These are phyloP conservation scores for Bathynomus jamesi DNA, from an alignment of 1,140 invertebrate genomes.

Conservation along the genomic window DNA sequence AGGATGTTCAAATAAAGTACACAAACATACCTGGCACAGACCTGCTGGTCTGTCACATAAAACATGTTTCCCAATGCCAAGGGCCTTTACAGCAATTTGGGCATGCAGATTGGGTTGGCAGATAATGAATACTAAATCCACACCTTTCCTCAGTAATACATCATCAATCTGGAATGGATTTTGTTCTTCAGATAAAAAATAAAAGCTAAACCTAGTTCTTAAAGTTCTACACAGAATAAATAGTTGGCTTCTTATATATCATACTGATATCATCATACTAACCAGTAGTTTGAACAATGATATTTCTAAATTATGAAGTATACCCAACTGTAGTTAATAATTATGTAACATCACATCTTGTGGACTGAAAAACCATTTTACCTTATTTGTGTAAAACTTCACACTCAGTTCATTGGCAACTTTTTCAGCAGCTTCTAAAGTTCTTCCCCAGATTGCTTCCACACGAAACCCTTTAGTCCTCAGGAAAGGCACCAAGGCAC, in stretches of 20 bases:
- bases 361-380: slow-evolving; percentile 45
- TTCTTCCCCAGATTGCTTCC: slow-evolving; percentile 85
- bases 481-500: slow-evolving; percentile 81
- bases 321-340: no score
- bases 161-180: slow-evolving; percentile 69
- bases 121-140: slow-evolving; percentile 87
- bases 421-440: slow-evolving; percentile 68
- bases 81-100: slow-evolving; percentile 90
- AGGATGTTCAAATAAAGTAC: no score
- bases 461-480: slow-evolving; percentile 63
- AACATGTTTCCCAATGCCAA: slow-evolving; percentile 96
- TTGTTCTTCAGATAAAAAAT: no score
- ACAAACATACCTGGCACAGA: slow-evolving; percentile 65
- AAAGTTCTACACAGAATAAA: no score
- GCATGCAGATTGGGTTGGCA: slow-evolving; percentile 90
- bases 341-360: not conserved
- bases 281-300: no score
- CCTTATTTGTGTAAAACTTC: slow-evolving; percentile 82
- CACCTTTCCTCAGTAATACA: slow-evolving; percentile 82
- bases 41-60: slow-evolving; percentile 89
- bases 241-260: no score
- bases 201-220: no score
- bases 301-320: no score
- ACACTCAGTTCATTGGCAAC: slow-evolving; percentile 73
- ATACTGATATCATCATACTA: no score